phyloP scores from a whole-genome alignment of 2,888 invertebrate genomes.

The Xestia sexstrigata region DNA sequence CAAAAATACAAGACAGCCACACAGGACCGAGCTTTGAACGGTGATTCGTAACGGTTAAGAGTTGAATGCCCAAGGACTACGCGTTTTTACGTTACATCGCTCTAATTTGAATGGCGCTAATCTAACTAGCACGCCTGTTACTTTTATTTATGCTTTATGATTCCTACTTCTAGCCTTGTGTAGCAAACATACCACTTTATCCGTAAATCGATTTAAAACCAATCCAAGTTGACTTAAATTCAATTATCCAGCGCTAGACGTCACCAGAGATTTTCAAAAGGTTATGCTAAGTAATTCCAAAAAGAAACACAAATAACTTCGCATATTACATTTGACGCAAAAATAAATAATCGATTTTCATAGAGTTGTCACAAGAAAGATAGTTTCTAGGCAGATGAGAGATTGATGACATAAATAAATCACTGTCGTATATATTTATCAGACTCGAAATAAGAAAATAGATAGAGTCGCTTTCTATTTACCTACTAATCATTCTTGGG shows the following conservation, averaged over 20 bases:
- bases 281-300: background rate
- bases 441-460: conserved; percentile 23
- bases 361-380: background rate
- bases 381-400: conserved; percentile 25
- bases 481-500: conserved; percentile 15
- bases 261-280: background rate
- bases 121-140: conserved; percentile 57
- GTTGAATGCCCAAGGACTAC: conserved; percentile 73
- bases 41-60: conserved; percentile 70
- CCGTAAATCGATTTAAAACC: conserved; percentile 13
- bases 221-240: background rate
- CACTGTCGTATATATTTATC: conserved; percentile 32
- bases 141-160: conserved; percentile 37
- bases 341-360: conserved; percentile 16
- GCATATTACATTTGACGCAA: background rate
- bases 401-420: conserved; percentile 48
- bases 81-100: conserved; percentile 63
- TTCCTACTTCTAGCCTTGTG: conserved; percentile 3
- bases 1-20: conserved; percentile 37
- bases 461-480: conserved; percentile 46
- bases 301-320: background rate
- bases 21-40: conserved; percentile 42
- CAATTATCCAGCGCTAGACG: too few species aligned
- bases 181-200: conserved; percentile 12
- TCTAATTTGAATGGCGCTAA: conserved; percentile 63